phyloP scores from a whole-genome alignment of 2,888 invertebrate genomes.

The Xylota segnis region DNA sequence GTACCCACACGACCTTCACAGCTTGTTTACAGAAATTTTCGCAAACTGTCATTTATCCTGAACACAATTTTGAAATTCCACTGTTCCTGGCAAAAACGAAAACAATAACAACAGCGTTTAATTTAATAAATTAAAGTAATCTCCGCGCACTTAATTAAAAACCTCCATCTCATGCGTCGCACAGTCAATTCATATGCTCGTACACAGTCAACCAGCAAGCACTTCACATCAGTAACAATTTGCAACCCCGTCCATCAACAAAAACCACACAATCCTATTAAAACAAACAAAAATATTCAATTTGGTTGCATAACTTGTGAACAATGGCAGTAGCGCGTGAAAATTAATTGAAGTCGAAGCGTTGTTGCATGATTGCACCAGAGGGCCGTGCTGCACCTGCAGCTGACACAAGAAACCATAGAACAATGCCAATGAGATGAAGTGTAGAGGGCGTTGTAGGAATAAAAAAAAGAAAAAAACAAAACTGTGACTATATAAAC shows the following conservation, averaged over 20 bases:
- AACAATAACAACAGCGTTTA: neutral
- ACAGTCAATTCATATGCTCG: neutral
- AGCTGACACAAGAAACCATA: conserved; percentile 2
- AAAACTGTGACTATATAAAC: neutral
- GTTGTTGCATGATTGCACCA: conserved; percentile 1
- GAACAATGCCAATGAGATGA: neutral
- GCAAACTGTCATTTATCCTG: neutral
- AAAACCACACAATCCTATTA: conserved; percentile 46
- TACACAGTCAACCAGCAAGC: neutral
- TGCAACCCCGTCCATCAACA: conserved; percentile 14
- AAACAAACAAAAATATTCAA: conserved; percentile 46
- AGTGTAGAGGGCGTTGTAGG: neutral
- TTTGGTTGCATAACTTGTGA: conserved; percentile 31
- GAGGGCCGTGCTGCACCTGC: neutral
- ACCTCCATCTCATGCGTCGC: neutral
- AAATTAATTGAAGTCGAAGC: conserved; percentile 49
- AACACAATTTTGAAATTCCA: neutral
- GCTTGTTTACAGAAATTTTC: too few species aligned
- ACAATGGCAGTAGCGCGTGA: conserved; percentile 14
- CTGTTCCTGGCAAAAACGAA: neutral
- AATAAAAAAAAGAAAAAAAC: neutral
- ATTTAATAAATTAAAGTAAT: conserved; percentile 7
- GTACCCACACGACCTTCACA: too few species aligned
- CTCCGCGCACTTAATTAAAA: conserved; percentile 16
- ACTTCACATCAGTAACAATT: conserved; percentile 9